These are phyloP conservation scores for Phyllopteryx taeniolatus DNA, from an alignment of 2,113 vertebrate species.

Conservation along the genomic window DNA sequence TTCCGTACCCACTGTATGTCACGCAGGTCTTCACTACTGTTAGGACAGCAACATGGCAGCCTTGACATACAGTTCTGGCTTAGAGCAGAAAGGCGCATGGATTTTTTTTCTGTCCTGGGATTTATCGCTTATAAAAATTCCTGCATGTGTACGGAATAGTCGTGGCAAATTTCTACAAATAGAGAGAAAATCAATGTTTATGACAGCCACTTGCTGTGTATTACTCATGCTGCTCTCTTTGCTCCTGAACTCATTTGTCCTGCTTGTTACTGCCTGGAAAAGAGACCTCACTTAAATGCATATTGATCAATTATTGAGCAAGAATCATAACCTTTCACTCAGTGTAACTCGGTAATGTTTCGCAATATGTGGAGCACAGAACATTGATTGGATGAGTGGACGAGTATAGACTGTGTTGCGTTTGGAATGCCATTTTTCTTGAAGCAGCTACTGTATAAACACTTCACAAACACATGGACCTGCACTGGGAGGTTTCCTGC, in stretches of 20 bases:
- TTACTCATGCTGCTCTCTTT: conserved; percentile 23
- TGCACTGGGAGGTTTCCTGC: conserved; percentile 33
- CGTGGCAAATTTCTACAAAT: conserved; percentile 21
- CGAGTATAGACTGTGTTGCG: not conserved
- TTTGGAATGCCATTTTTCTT: conserved; percentile 28
- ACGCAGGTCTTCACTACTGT: conserved; percentile 46
- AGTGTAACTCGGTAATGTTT: conserved; percentile 23
- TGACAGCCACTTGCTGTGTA: conserved; percentile 35
- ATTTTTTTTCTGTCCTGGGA: conserved; percentile 53
- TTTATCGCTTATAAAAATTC: conserved; percentile 50
- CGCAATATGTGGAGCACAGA: conserved; percentile 10
- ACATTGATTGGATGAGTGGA: conserved; percentile 21
- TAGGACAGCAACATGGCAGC: conserved; percentile 56
- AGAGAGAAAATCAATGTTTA: conserved; percentile 47
- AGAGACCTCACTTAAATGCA: conserved; percentile 18
- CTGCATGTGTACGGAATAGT: conserved; percentile 36
- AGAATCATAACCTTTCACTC: conserved; percentile 37
- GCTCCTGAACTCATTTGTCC: conserved; percentile 20
- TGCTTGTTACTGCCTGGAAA: not conserved
- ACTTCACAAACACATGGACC: conserved; percentile 43
- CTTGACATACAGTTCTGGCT: conserved; percentile 63
- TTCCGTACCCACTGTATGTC: conserved; percentile 8
- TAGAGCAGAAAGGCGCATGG: conserved; percentile 54
- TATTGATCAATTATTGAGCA: conserved; percentile 29
- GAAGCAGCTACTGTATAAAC: conserved; percentile 33